phyloP scores from a whole-genome alignment of 2,113 vertebrate species.

The Tragelaphus buxtoni region DNA sequence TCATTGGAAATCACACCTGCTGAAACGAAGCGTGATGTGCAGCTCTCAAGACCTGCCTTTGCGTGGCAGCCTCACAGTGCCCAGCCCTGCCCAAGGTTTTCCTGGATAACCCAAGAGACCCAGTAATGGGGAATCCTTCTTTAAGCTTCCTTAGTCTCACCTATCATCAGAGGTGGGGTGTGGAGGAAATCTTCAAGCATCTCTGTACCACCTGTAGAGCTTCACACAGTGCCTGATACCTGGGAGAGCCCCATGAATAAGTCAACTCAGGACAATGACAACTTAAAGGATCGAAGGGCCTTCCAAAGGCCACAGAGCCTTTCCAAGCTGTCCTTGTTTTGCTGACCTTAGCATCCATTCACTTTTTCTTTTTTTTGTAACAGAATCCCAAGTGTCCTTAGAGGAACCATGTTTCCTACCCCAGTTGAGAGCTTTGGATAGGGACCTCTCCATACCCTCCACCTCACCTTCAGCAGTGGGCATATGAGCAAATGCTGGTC shows the following conservation, averaged over 20 bases:
- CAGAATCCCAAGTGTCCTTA: neutral
- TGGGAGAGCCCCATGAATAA: fast-evolving
- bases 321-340: neutral
- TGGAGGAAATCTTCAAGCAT: neutral
- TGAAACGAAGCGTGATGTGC: neutral
- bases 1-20: slow-evolving; percentile 53
- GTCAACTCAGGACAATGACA: neutral
- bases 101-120: neutral
- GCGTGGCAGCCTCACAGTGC: neutral
- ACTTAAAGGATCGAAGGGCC: fast-evolving
- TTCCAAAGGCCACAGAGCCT: too few species aligned
- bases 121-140: neutral
- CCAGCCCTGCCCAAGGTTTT: neutral
- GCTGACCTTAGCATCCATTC: neutral
- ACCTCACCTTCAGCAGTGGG: neutral
- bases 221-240: neutral
- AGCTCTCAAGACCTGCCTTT: neutral
- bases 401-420: neutral
- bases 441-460: neutral
- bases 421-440: neutral
- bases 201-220: neutral
- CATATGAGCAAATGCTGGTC: neutral
- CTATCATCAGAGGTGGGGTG: neutral
- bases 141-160: neutral
- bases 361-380: neutral